A percentile compares a stretch with the other conserved stretches of the same genome.
These are phyloP conservation scores for Dromaius novaehollandiae DNA, from an alignment of 2,113 vertebrate genomes.

Conservation along the genomic window DNA sequence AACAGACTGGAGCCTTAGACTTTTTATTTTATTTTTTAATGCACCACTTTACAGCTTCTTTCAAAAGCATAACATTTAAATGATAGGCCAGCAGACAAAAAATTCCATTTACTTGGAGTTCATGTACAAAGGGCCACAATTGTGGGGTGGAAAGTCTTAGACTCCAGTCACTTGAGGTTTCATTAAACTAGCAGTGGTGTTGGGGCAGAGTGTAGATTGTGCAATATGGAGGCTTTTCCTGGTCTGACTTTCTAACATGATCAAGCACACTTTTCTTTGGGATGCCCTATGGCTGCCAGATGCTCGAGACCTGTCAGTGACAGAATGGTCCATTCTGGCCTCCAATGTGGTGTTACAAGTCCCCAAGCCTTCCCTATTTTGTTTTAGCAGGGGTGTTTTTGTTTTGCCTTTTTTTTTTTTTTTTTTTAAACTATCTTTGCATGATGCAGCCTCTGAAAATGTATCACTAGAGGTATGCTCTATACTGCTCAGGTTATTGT, in stretches of 20 bases:
- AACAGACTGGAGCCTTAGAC: background rate
- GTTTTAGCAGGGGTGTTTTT: background rate
- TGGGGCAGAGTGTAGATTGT: background rate
- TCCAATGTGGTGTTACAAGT: background rate
- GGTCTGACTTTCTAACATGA: background rate
- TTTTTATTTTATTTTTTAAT: background rate
- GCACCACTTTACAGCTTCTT: background rate
- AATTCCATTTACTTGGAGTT: background rate
- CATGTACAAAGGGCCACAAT: background rate
- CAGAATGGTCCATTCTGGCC: background rate
- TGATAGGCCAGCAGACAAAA: background rate
- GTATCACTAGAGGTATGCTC: background rate
- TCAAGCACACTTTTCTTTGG: rapidly evolving
- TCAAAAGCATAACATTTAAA: too few relatives aligned
- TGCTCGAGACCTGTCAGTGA: background rate
- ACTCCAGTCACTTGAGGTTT: background rate
- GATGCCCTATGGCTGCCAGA: background rate
- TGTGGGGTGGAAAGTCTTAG: background rate
- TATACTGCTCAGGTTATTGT: background rate
- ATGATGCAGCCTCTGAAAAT: background rate
- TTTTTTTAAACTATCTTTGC: background rate
- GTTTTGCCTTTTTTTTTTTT: background rate
- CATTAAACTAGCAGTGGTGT: background rate
- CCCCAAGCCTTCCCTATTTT: background rate
- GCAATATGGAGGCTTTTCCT: background rate